Percentiles rank a stretch among this genome's conserved stretches.
Conservation (phyloP, 35 echinoderm and acorn worm genomes). For the Anneissia japonica region DNA sequence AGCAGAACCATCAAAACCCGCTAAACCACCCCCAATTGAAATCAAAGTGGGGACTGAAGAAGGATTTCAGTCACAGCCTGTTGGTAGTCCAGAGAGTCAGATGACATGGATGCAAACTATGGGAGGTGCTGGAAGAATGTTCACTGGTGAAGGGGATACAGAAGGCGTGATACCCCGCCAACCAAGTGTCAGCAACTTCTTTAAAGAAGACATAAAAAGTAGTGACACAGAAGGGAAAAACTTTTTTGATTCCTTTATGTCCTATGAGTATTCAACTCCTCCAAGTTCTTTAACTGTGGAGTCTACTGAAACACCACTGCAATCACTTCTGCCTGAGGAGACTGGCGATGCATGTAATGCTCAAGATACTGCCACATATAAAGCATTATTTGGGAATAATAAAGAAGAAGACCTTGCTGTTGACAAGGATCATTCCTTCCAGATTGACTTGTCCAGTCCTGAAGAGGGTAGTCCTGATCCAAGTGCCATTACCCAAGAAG, state of each 20-base stretch:
- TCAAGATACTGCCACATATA: not conserved
- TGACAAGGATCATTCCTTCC: not conserved
- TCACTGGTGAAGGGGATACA: not conserved
- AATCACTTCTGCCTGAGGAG: not conserved
- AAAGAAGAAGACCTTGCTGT: not conserved
- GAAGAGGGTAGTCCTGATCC: not conserved
- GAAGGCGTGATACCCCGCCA: not conserved
- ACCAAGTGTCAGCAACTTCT: slow-evolving; percentile 11
- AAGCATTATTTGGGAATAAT: not conserved
- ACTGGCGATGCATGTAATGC: not conserved
- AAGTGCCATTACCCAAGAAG: not conserved
- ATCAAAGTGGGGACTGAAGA: not conserved
- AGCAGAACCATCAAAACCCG: not conserved
- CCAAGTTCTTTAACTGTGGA: not conserved
- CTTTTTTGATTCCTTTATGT: slow-evolving; percentile 17
- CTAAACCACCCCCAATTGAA: not conserved
- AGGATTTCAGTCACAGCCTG: not conserved
- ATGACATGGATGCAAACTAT: not conserved
- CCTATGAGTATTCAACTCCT: not conserved
- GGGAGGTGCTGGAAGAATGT: not conserved
- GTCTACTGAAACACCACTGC: not conserved
- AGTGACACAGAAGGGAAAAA: not conserved
- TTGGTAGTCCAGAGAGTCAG: slow-evolving; percentile 7
- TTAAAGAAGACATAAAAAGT: not conserved
- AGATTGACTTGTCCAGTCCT: not conserved